Evolutionary conservation across 2,888 invertebrate species (phyloP).

Genomic region (Lasioglossum vierecki): DNA sequence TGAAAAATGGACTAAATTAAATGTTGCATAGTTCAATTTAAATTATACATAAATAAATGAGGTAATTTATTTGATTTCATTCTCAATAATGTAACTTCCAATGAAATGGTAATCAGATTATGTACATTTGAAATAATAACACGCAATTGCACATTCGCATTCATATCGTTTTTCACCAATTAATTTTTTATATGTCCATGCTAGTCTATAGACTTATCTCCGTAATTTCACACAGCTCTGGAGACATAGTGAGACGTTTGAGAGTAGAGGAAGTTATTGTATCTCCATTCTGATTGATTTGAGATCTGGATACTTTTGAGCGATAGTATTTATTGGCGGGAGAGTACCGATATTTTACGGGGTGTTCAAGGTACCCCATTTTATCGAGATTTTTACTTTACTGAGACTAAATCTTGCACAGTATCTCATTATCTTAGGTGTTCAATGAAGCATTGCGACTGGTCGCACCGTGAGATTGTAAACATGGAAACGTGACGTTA

Average conservation of each 20-base stretch:
- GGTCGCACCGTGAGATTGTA: neutral
- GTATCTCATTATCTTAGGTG: too few species aligned
- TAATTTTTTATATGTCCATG: neutral
- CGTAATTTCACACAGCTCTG: neutral
- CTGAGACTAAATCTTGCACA: too few species aligned
- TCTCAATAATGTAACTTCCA: neutral
- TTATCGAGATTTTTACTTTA: too few species aligned
- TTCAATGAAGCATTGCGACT: neutral
- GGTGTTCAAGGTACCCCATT: too few species aligned
- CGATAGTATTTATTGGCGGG: too few species aligned
- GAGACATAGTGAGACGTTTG: neutral
- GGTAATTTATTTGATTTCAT: neutral
- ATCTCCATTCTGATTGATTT: too few species aligned
- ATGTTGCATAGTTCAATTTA: conserved; percentile 37
- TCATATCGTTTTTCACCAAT: neutral
- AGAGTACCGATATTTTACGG: too few species aligned
- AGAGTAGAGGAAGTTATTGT: neutral
- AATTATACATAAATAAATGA: neutral
- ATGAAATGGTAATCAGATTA: neutral
- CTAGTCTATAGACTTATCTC: neutral
- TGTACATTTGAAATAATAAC: neutral
- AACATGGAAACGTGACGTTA: neutral
- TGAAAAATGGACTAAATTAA: conserved; percentile 90
- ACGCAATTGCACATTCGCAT: neutral
- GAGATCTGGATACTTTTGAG: too few species aligned